Evolutionary conservation across 2,888 invertebrate species (phyloP), one percentile per base, ranked within the genome.

Genomic region (Lasioglossum zephyrum): DNA sequence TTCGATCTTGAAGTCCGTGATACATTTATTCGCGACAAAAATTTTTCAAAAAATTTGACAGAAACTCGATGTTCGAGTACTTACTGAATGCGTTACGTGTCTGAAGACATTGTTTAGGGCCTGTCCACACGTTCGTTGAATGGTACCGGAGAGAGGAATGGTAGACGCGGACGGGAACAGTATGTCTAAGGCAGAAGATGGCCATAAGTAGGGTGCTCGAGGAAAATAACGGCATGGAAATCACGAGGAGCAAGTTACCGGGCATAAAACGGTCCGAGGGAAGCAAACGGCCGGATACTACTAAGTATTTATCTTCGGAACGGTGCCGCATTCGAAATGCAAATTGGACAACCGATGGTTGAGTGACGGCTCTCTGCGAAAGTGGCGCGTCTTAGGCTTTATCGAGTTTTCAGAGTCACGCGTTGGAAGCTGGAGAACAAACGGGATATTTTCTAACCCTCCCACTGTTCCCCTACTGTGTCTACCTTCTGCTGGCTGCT

Each of bases 351-450:
- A 49, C 60, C 70, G 57, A 66, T 74, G 70, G 77, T 80, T 77
- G 81, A 49, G 76, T 63, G 39, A 22, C 49, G 72, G 74, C 9
- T 53, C 39, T 57, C 36, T 31, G 79, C 39, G 79, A 77, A 77
- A 77, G 63, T 84, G 77, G 49, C 81, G 66, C 77, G 69, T 77
- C 87, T 79, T 74, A 79, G 79, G 81, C 79, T 87, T 80, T 82
- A 87, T 84, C 79, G 82, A 31, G 84, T 87, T 84, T 84, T 82
- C 84, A 82, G 82, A 86, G 84, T 88, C 87, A 84, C 87, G 87
- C 78, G 69, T 81, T 84, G 41, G 31, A 44, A 70, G 26, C 82
- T 49, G 73, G 22, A 82, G 84, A 83, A 87, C 84, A 88, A 84
- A 79, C 80, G 80, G 81, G 84, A 83, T 84, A 84, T 84, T 78